phyloP scores from a whole-genome alignment of 2,888 invertebrate species.

The Thymelicus acteon region DNA sequence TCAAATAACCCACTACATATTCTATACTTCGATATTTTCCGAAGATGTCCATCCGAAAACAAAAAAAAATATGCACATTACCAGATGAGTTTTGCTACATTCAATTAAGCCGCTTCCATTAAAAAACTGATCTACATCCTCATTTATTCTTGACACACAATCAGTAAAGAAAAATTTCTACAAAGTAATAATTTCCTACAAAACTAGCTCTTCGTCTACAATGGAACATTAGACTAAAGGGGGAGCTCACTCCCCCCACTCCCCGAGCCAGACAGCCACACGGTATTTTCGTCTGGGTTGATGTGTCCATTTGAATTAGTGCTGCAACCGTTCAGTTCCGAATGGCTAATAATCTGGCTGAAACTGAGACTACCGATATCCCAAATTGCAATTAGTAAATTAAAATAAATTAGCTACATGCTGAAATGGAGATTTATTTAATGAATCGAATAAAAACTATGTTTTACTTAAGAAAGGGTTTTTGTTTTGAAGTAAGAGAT shows the following conservation, averaged over 20 bases:
- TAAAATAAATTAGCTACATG: neutral
- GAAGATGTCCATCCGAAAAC: too few species aligned
- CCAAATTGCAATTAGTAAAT: constrained; percentile 45
- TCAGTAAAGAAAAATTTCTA: too few species aligned
- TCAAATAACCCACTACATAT: too few species aligned
- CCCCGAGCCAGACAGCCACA: constrained; percentile 59
- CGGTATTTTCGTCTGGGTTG: constrained; percentile 80
- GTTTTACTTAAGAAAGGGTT: too few species aligned
- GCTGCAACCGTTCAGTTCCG: constrained; percentile 58
- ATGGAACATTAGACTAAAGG: constrained; percentile 38
- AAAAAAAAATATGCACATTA: too few species aligned
- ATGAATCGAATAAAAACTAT: neutral
- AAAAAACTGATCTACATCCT: too few species aligned
- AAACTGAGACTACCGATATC: constrained; percentile 1
- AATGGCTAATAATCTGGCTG: constrained; percentile 60
- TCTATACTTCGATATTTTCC: too few species aligned
- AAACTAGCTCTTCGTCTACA: constrained; percentile 6
- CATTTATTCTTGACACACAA: too few species aligned
- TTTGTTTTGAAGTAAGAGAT: too few species aligned
- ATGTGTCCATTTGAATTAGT: constrained; percentile 83
- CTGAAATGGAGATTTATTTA: neutral
- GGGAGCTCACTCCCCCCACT: constrained; percentile 50
- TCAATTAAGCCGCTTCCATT: too few species aligned
- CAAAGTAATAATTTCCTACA: neutral
- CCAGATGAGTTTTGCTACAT: too few species aligned